Percentiles rank a stretch among this genome's conserved stretches.
Evolutionary conservation across 2,113 vertebrate species (phyloP).

Genomic region (Cheirogaleus medius): DNA sequence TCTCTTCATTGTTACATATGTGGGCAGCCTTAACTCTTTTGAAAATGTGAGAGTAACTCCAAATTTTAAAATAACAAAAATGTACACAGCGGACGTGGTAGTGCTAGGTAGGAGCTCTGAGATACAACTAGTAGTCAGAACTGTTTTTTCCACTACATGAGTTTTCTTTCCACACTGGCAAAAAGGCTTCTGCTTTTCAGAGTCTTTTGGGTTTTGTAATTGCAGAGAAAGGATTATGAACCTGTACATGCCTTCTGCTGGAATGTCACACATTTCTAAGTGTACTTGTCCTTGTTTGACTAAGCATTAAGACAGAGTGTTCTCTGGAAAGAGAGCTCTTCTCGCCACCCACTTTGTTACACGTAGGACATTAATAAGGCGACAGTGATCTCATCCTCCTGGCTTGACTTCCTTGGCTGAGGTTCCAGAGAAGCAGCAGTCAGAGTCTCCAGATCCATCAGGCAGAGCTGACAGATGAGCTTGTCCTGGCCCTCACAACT

Average conservation of each 20-base stretch:
- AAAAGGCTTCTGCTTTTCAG: not conserved
- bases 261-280: conserved; percentile 53
- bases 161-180: not conserved
- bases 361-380: conserved; percentile 41
- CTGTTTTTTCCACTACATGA: not conserved
- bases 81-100: not conserved
- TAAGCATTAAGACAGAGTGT: conserved; percentile 54
- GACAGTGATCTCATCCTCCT: conserved; percentile 56
- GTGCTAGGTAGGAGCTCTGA: not conserved
- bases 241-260: conserved; percentile 21
- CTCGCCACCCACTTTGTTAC: conserved; percentile 23
- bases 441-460: not conserved
- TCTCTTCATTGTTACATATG: not conserved
- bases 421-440: not conserved
- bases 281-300: conserved; percentile 48
- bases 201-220: not conserved
- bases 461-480: not conserved
- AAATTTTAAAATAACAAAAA: conserved; percentile 23
- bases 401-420: conserved; percentile 39
- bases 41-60: not conserved
- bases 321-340: conserved; percentile 32
- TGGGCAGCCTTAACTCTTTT: not conserved
- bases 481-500: not conserved
- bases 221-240: not conserved
- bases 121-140: not conserved